Evolutionary conservation across 2,888 invertebrate genomes (phyloP), one percentile per base, ranked within the genome.

Genomic region (Meiosimyza platycephala): DNA sequence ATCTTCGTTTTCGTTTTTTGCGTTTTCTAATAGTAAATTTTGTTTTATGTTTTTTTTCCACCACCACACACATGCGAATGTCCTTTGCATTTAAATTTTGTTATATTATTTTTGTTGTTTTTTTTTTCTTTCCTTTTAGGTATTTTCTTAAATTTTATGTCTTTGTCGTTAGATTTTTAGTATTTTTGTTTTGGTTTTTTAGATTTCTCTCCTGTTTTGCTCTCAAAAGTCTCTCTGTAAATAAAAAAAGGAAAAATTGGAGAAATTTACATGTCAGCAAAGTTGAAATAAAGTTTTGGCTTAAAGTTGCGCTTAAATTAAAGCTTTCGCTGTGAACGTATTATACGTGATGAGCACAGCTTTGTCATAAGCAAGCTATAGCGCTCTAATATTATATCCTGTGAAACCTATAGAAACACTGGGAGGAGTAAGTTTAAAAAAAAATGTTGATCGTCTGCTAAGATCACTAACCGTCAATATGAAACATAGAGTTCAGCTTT

Each of bases 51-150:
- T 84, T 84, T 82, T 82, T 79, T 83, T 85, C 84, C 84, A 84
- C 84, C 84, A 84, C 84, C 84, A 84, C 84, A 84, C 84, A 84
- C 84, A 84, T 84, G 84, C 84, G 84, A 84, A 84, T 84, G 85
- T 85, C 83, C 82, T 85, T 84, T 83, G 84, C 84, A 84, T 84
- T 85, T 79, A 79, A 81, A 77, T 78, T 79, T 77, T 79, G 75
- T 72, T 74, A 71, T 72, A 55, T 71, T 60, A 60, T 75, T 74
- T 78, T 77, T 77, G 78, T 70, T 22, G 74, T 72, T 72, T 13
- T 52, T 33, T 63, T 22, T 22, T 57, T 57, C 59, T 22, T 57
- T 57, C 59, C 70, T 76, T 65, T 72, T 72, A 66, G 73, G 70
- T 73, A 73, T 72, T 63, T 69, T 72, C 74, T 74, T 60, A 52